These are phyloP conservation scores for Calliphora vicina DNA, from an alignment of 1,140 invertebrate species.

Conservation along the genomic window DNA sequence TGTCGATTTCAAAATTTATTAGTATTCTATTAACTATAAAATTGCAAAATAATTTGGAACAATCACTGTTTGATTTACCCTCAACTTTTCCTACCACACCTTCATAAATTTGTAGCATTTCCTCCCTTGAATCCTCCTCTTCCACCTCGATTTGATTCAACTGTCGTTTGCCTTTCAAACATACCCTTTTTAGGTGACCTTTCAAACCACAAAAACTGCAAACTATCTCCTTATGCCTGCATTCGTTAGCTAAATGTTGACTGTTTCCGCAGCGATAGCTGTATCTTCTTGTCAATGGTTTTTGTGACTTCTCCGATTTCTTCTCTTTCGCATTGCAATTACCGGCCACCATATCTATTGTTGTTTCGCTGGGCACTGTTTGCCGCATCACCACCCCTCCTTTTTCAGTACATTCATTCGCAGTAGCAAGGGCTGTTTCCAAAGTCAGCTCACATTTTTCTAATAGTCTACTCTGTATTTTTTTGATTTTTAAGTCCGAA, in stretches of 20 bases:
- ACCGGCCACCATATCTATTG: no score
- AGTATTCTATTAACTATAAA: neutral
- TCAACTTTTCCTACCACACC: no score
- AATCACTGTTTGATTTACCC: no score
- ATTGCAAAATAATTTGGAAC: neutral
- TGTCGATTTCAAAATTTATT: constrained; percentile 13
- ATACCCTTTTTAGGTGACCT: constrained; percentile 2
- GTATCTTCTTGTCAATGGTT: neutral
- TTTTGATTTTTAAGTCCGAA: constrained; percentile 39
- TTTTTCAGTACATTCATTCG: neutral
- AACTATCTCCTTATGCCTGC: constrained; percentile 11
- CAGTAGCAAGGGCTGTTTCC: neutral
- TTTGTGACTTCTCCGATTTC: neutral
- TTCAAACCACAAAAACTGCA: neutral
- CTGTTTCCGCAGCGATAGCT: neutral
- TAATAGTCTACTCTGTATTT: constrained; percentile 25
- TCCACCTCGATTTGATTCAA: no score
- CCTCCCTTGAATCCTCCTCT: neutral
- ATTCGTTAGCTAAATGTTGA: neutral
- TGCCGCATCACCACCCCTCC: constrained; percentile 15
- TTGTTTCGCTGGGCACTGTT: neutral
- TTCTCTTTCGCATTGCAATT: neutral
- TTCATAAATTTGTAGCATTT: no score
- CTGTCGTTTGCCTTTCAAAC: neutral
- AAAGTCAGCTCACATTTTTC: neutral